phyloP scores from a whole-genome alignment of 2,797 vertebrate genomes.

The Sebastolobus alascanus region DNA sequence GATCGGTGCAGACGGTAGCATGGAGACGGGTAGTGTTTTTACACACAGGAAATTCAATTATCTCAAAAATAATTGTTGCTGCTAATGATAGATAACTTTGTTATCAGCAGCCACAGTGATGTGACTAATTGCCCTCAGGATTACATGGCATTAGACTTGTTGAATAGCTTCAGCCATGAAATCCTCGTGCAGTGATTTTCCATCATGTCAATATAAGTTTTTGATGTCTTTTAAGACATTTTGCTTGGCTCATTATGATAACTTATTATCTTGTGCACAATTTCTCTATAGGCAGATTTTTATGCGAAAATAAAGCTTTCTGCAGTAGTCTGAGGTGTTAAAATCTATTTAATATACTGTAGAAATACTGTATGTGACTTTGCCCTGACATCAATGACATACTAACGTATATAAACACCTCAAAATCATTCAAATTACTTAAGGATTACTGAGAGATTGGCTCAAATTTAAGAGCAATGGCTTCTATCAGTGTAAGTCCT shows the following conservation, averaged over 20 bases:
- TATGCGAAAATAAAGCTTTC: neutral
- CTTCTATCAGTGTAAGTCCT: conserved; percentile 4
- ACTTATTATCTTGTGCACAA: neutral
- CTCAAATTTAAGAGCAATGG: neutral
- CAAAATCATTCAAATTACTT: neutral
- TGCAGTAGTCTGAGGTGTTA: neutral
- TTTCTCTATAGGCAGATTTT: neutral
- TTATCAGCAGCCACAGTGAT: conserved; percentile 19
- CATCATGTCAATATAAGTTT: conserved; percentile 8
- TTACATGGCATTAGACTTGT: conserved; percentile 26
- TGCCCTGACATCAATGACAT: neutral
- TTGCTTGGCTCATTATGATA: neutral
- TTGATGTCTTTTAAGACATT: conserved; percentile 5
- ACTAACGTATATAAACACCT: neutral
- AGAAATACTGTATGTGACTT: neutral
- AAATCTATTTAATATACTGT: neutral
- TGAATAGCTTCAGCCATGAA: conserved; percentile 18
- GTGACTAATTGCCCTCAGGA: conserved; percentile 29
- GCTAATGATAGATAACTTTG: conserved; percentile 41
- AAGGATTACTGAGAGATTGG: neutral
- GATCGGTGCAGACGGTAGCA: conserved; percentile 15
- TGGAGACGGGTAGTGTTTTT: neutral
- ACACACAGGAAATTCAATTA: conserved; percentile 32
- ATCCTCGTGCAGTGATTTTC: neutral
- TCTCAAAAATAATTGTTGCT: conserved; percentile 16